Evolutionary conservation across 2,888 invertebrate species (phyloP).

Genomic region (Sussaba pulchella): DNA sequence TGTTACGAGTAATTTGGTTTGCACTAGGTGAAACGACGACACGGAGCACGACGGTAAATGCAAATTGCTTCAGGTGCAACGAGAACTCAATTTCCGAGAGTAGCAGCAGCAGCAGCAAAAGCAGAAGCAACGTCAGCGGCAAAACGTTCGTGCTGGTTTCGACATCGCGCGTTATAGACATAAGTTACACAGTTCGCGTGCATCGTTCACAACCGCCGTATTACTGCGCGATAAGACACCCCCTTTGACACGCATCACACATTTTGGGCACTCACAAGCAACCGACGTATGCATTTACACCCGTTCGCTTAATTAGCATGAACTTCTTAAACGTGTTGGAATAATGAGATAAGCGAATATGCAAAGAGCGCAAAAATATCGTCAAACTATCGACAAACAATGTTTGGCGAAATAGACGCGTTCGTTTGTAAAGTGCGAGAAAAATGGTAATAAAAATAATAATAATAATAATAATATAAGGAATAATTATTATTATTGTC

Average conservation of each 20-base stretch:
- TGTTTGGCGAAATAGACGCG: constrained; percentile 28
- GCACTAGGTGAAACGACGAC: constrained; percentile 51
- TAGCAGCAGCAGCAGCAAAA: constrained; percentile 27
- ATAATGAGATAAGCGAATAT: constrained; percentile 30
- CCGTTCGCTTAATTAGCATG: constrained; percentile 50
- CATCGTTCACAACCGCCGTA: not conserved
- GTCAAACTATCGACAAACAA: constrained; percentile 10
- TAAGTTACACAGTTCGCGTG: constrained; percentile 24
- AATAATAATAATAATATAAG: no score
- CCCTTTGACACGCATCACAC: constrained; percentile 59
- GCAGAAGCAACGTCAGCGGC: not conserved
- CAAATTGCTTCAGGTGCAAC: constrained; percentile 64
- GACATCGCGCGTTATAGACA: constrained; percentile 11
- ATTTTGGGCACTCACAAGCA: constrained; percentile 48
- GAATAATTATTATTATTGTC: no score
- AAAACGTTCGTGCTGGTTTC: constrained; percentile 35
- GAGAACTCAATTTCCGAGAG: constrained; percentile 60
- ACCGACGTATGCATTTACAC: constrained; percentile 39
- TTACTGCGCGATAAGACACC: constrained; percentile 46
- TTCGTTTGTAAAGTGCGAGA: no score
- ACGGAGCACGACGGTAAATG: constrained; percentile 50
- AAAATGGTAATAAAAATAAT: no score
- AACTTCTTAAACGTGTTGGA: constrained; percentile 47
- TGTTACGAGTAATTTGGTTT: constrained; percentile 59
- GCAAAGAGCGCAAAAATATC: constrained; percentile 32